A percentile compares a stretch with the other conserved stretches of the same genome.
Evolutionary conservation across 2,888 invertebrate species (phyloP).

Genomic region (Leuctra nigra): DNA sequence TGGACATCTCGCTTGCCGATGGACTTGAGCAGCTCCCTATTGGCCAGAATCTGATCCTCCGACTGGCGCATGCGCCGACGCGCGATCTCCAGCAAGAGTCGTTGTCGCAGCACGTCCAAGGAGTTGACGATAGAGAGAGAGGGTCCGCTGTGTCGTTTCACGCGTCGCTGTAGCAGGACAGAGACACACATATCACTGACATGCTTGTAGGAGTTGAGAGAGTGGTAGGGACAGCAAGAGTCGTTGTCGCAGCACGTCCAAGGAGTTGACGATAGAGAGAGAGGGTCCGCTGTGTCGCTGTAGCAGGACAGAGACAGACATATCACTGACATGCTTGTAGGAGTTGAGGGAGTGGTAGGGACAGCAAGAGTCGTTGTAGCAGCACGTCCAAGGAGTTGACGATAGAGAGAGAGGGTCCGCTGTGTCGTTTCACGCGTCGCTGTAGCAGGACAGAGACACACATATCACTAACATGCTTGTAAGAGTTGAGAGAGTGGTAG

Average conservation of each 20-base stretch:
- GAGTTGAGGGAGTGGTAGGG: too few relatives aligned
- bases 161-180: constrained; percentile 22
- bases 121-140: constrained; percentile 83
- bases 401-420: constrained; percentile 61
- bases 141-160: constrained; percentile 30
- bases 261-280: constrained; percentile 77
- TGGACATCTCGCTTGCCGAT: constrained; percentile 59
- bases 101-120: constrained; percentile 75
- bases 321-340: too few relatives aligned
- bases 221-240: too few relatives aligned
- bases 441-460: constrained; percentile 21
- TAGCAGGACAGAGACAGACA: constrained; percentile 23
- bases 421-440: constrained; percentile 25
- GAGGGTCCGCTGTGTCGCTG: constrained; percentile 41
- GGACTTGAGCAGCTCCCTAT: constrained; percentile 65
- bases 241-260: constrained; percentile 79
- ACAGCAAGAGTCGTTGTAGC: constrained; percentile 69
- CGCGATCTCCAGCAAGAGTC: constrained; percentile 72
- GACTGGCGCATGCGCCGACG: constrained; percentile 74
- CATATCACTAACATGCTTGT: too few relatives aligned
- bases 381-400: constrained; percentile 83
- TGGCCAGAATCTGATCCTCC: constrained; percentile 57
- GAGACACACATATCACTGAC: too few relatives aligned
- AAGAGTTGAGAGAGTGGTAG: too few relatives aligned
- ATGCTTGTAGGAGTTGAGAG: too few relatives aligned